A percentile compares a stretch with the other conserved stretches of the same genome.
These are phyloP conservation scores for Dissostichus mawsoni DNA, from an alignment of 2,113 vertebrate genomes.

Conservation along the genomic window DNA sequence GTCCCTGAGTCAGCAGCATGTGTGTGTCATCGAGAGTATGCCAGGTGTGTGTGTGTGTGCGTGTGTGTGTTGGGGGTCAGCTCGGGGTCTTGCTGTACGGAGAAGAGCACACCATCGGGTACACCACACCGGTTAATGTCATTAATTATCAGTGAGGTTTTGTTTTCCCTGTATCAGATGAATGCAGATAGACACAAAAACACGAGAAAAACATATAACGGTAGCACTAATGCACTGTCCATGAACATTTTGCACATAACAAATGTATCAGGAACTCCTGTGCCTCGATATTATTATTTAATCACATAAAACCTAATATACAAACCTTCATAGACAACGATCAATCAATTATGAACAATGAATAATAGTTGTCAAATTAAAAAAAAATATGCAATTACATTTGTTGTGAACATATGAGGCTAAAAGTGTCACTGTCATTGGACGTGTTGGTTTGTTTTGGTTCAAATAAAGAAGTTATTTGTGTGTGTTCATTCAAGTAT, in stretches of 20 bases:
- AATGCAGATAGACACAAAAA: neutral
- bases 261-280: neutral
- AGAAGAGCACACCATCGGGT: conserved; percentile 19
- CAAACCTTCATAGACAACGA: no score
- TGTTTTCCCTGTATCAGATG: conserved; percentile 30
- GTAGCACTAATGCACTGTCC: neutral
- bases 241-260: no score
- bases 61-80: conserved; percentile 23
- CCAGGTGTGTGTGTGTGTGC: conserved; percentile 32
- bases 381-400: no score
- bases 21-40: conserved; percentile 24
- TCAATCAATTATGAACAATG: no score
- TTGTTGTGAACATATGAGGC: no score
- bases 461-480: no score
- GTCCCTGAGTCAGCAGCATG: conserved; percentile 51
- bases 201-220: neutral
- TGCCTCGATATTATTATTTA: neutral
- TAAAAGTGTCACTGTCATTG: no score
- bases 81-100: conserved; percentile 23
- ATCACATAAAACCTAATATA: neutral
- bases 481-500: no score
- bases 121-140: conserved; percentile 28
- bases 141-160: conserved; percentile 38
- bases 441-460: no score
- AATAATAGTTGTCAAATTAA: no score